Evolutionary conservation across 2,797 vertebrate genomes (phyloP).

Genomic region (Acanthopagrus latus): DNA sequence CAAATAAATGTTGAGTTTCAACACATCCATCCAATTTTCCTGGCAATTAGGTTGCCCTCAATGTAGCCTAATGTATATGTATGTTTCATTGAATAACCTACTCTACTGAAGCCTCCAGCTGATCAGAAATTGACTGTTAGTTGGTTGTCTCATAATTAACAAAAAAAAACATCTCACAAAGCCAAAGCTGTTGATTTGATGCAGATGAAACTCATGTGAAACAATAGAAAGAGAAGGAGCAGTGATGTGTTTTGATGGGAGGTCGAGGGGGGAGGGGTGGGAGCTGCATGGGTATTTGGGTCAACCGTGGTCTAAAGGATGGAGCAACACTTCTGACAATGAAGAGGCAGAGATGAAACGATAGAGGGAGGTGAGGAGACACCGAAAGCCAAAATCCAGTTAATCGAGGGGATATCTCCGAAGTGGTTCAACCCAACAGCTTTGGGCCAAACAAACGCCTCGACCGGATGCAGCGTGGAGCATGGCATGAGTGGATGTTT

Average conservation of each 20-base stretch:
- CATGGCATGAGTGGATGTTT: slow-evolving; percentile 61
- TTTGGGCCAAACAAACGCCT: slow-evolving; percentile 36
- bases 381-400: slow-evolving; percentile 23
- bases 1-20: no score
- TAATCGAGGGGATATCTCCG: slow-evolving; percentile 19
- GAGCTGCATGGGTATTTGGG: slow-evolving; percentile 78
- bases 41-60: no score
- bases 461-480: slow-evolving; percentile 47
- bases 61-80: not conserved
- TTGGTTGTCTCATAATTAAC: not conserved
- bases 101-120: not conserved
- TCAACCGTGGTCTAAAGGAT: slow-evolving; percentile 69
- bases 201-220: slow-evolving; percentile 24
- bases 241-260: slow-evolving; percentile 63
- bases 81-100: not conserved
- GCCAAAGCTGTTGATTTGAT: slow-evolving; percentile 25
- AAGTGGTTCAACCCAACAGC: slow-evolving; percentile 1
- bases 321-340: slow-evolving; percentile 63
- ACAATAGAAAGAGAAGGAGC: slow-evolving; percentile 63
- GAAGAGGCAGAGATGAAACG: slow-evolving; percentile 35
- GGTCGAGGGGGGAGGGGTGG: slow-evolving; percentile 69
- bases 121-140: not conserved
- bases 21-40: no score
- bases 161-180: slow-evolving; percentile 6
- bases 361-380: slow-evolving; percentile 12